Evolutionary conservation across 2,113 vertebrate species (phyloP).

Genomic region (Mungos mungo): DNA sequence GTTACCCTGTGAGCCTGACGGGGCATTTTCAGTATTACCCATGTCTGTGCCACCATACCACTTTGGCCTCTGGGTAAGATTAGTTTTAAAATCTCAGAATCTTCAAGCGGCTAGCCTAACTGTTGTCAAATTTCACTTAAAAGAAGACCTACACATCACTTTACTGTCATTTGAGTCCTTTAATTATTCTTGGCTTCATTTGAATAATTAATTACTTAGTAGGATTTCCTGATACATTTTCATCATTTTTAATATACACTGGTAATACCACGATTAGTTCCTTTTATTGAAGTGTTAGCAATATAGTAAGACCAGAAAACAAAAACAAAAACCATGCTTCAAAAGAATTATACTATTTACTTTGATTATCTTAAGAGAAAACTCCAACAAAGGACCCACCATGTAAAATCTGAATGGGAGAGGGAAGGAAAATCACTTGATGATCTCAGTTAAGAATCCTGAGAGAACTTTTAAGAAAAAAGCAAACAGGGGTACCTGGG

Average conservation of each 20-base stretch:
- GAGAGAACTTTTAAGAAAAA: constrained; percentile 30
- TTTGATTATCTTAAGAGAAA: constrained; percentile 45
- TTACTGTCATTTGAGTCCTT: background rate
- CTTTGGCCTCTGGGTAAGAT: background rate
- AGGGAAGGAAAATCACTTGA: constrained; percentile 8
- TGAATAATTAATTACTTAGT: constrained; percentile 51
- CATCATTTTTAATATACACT: background rate
- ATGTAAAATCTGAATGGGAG: constrained; percentile 9
- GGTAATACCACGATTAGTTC: constrained; percentile 21
- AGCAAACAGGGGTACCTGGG: background rate
- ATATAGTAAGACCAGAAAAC: background rate
- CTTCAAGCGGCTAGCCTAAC: background rate
- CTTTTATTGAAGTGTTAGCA: background rate
- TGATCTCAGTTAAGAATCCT: constrained; percentile 21
- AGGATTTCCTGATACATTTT: background rate
- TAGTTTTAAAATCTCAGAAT: constrained; percentile 35
- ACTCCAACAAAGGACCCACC: background rate
- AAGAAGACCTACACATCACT: background rate
- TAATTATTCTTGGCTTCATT: constrained; percentile 37
- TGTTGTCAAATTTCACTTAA: constrained; percentile 42
- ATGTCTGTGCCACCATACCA: background rate
- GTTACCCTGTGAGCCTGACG: background rate
- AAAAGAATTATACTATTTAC: constrained; percentile 24
- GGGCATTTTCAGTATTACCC: constrained; percentile 22
- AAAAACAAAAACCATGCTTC: background rate